Evolutionary conservation across 2,797 vertebrate genomes (phyloP), one percentile per base, ranked within the genome.

Genomic region (Margarornis squamiger): DNA sequence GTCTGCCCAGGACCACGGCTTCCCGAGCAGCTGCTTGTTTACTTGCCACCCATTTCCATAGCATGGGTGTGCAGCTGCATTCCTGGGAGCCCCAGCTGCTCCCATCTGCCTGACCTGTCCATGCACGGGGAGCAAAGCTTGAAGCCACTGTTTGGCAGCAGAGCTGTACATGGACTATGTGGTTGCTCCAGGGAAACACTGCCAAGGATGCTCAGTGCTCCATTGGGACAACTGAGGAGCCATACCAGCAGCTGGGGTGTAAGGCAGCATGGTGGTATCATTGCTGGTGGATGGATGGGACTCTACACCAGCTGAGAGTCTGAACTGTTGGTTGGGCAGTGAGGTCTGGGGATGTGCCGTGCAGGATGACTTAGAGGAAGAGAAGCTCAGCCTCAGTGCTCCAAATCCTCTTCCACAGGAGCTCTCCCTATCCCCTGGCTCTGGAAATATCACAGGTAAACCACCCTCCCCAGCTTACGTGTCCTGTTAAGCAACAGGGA

Each of bases 11-110:
- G 81, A 90, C 85, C 91, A 76, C 4, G 1, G 85, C 92, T 93
- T 15, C 15, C 70, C 4, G 2, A 90, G 81, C 26, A 23, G 74
- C 85, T 88, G 75, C 88, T 63, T 96, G 94, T 96, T 95, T 96
- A 91, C 94, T 74, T 84, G 63, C 83, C 54, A 0, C 82, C 87
- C 90, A 96, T 96, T 95, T 94, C 87, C 92, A 92, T 90, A 54
- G 92, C 29, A 67, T 76, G 91, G 91, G 88, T 0, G 91, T 84
- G 73, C 86, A 77, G 73, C 85, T 9, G 2, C 82, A 24, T 94
- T 86, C 96, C 90, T 73, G 78, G 67, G 57, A 94, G 86, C 81
- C 93, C 92, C 17, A 1, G 66, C 86, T 90, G 85, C 63, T 77
- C 86, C 80, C 58, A 4, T 92, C 73, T 32, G 81, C 81, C 86